A percentile compares a stretch with the other conserved stretches of the same genome.
phyloP scores from a whole-genome alignment of 2,888 invertebrate genomes.

The Metallyticus violacea region DNA sequence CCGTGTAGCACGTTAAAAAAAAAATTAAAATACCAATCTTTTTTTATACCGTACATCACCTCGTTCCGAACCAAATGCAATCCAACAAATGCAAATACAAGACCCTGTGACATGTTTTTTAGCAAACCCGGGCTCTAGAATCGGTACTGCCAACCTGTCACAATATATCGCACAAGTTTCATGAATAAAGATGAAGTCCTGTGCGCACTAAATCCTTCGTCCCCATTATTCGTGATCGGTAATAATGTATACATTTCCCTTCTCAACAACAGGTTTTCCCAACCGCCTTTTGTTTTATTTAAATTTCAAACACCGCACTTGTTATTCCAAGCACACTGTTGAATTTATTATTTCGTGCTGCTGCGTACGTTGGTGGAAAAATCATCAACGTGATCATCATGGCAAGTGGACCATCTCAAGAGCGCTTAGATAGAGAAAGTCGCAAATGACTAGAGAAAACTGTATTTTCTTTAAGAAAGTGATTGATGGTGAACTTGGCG shows the following conservation, averaged over 20 bases:
- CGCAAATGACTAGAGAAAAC: too few relatives aligned
- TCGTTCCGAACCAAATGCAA: background rate
- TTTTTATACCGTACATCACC: background rate
- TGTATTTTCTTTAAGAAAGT: too few relatives aligned
- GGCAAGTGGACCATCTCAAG: background rate
- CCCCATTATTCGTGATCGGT: background rate
- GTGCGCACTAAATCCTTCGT: background rate
- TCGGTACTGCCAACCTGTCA: background rate
- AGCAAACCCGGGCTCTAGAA: background rate
- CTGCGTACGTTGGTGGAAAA: background rate
- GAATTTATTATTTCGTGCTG: background rate
- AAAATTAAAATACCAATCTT: background rate
- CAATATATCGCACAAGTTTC: background rate
- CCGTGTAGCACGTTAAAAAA: background rate
- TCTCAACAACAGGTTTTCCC: background rate
- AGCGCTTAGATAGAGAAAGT: too few relatives aligned
- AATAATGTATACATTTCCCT: background rate
- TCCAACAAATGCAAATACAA: background rate
- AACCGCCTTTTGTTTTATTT: background rate
- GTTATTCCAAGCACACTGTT: background rate
- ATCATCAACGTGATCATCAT: background rate
- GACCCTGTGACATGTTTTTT: background rate
- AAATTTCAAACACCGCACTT: background rate
- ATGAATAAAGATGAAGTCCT: background rate
- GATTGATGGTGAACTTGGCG: too few relatives aligned